A percentile compares a stretch with the other conserved stretches of the same genome.
These are phyloP conservation scores for Phacellophora camtschatica DNA, from an alignment of 30 jellyfish, hydroid and myxozoan genomes.

Conservation along the genomic window DNA sequence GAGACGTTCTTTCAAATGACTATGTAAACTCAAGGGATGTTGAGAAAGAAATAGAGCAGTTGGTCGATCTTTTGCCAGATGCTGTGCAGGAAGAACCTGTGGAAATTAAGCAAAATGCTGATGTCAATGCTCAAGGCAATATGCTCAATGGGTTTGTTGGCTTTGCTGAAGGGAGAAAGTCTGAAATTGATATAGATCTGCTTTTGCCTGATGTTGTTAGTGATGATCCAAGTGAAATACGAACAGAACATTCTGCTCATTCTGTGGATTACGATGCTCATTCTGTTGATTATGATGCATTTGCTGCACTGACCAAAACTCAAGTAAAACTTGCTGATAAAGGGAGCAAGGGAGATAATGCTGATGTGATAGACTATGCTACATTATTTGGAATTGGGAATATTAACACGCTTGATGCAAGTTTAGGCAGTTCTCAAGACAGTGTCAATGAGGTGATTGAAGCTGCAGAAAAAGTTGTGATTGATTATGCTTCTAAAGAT, in stretches of 20 bases:
- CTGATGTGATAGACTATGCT: not conserved
- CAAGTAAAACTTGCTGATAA: not conserved
- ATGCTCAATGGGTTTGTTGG: not conserved
- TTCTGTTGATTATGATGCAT: not conserved
- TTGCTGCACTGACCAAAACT: not conserved
- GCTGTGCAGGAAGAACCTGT: slow-evolving; percentile 29
- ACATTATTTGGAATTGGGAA: not conserved
- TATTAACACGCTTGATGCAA: not conserved
- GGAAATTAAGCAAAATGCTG: not conserved
- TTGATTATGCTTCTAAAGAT: not conserved
- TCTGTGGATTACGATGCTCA: no score
- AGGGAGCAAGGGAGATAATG: not conserved
- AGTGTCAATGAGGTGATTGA: slow-evolving; percentile 18
- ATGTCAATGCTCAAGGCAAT: not conserved
- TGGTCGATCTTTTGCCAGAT: slow-evolving; percentile 25
- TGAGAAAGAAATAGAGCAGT: not conserved
- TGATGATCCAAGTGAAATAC: not conserved
- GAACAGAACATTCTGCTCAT: not conserved
- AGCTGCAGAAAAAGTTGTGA: slow-evolving; percentile 39
- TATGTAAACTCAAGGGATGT: not conserved
- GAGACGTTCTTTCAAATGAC: not conserved
- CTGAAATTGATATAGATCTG: slow-evolving; percentile 9
- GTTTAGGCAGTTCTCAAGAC: slow-evolving; percentile 23
- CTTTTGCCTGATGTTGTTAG: slow-evolving; percentile 37
- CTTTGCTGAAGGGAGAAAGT: not conserved